Percentiles rank a stretch among this genome's conserved stretches.
Evolutionary conservation across 1,140 invertebrate species (phyloP).

Genomic region (Brachionus koreanus): DNA sequence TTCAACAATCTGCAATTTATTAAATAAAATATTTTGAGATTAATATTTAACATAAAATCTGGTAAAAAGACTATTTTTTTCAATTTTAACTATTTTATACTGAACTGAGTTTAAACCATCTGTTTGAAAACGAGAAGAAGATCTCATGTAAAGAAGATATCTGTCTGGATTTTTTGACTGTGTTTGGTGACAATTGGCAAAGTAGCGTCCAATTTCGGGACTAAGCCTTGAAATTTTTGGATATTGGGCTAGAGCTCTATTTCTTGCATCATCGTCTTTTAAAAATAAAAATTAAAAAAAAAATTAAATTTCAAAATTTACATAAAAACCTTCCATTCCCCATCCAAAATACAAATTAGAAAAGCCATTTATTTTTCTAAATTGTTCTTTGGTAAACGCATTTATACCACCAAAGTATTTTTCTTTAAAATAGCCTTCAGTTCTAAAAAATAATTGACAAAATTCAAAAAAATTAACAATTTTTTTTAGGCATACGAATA

Average conservation of each 20-base stretch:
- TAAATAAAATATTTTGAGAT: too few relatives aligned
- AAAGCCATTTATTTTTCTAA: conserved; percentile 45
- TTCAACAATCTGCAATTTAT: too few relatives aligned
- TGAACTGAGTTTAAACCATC: conserved; percentile 17
- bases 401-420: conserved; percentile 45
- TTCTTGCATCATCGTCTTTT: conserved; percentile 25
- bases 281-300: not conserved
- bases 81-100: conserved; percentile 7
- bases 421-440: conserved; percentile 38
- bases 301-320: not conserved
- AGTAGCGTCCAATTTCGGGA: not conserved
- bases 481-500: conserved; percentile 32
- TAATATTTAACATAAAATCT: conserved; percentile 19
- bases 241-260: not conserved
- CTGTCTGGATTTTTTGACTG: conserved; percentile 29
- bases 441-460: not conserved
- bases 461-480: not conserved
- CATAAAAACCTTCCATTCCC: conserved; percentile 27
- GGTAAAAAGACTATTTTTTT: conserved; percentile 26
- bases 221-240: not conserved
- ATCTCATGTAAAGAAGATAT: conserved; percentile 8
- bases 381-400: conserved; percentile 38
- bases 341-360: conserved; percentile 45
- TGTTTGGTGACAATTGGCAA: conserved; percentile 37
- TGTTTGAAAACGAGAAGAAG: not conserved